phyloP scores from a whole-genome alignment of 2,888 invertebrate species.

The Tipula confusa region DNA sequence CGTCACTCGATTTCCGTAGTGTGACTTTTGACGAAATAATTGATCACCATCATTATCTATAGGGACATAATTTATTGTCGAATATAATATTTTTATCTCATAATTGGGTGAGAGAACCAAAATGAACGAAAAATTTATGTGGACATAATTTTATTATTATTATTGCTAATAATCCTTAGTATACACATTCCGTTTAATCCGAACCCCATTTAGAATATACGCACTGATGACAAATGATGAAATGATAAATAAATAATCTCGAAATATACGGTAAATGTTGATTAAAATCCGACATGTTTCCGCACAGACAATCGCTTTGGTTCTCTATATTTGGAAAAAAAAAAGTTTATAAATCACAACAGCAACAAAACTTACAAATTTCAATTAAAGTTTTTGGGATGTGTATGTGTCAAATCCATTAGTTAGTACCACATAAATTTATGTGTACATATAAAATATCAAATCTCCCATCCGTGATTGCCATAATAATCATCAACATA shows the following conservation, averaged over 20 bases:
- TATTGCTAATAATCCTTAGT: not conserved
- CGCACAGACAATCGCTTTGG: not conserved
- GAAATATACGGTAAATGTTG: not conserved
- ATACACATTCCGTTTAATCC: not conserved
- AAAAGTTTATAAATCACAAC: not conserved
- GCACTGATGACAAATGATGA: not conserved
- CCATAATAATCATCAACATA: not conserved
- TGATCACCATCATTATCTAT: no score
- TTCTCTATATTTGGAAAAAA: not conserved
- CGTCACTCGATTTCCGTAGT: no score
- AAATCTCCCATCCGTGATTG: not conserved
- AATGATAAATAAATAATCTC: not conserved
- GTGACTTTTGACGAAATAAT: no score
- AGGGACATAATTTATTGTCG: no score
- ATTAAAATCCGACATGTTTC: not conserved
- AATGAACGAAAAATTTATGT: no score
- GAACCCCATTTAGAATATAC: not conserved
- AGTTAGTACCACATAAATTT: not conserved
- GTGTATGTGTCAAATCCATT: not conserved
- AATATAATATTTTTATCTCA: no score
- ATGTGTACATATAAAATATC: not conserved
- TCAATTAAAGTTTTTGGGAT: not conserved
- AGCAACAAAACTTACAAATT: not conserved
- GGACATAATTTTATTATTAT: not conserved
- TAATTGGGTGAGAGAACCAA: no score